Evolutionary conservation across 2,113 vertebrate genomes (phyloP).

Genomic region (Siniperca chuatsi): DNA sequence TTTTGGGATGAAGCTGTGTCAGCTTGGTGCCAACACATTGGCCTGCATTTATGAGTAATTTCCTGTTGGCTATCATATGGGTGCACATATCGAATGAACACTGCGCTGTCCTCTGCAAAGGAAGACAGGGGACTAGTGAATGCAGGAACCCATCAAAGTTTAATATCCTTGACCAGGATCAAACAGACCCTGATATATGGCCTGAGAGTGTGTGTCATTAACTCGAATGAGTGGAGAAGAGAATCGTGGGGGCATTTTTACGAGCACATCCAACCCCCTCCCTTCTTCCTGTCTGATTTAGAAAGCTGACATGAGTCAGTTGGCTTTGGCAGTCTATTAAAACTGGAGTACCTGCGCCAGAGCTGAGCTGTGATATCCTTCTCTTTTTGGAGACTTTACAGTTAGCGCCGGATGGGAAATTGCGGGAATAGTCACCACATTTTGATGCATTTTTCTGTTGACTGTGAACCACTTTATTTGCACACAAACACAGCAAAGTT

Average conservation of each 20-base stretch:
- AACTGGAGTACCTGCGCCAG: slow-evolving; percentile 59
- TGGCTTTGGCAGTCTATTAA: slow-evolving; percentile 68
- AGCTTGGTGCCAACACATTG: slow-evolving; percentile 31
- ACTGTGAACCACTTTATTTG: slow-evolving; percentile 48
- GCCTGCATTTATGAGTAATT: slow-evolving; percentile 54
- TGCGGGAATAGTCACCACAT: slow-evolving; percentile 15
- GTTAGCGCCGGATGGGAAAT: slow-evolving; percentile 2
- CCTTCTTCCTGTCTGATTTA: slow-evolving; percentile 71
- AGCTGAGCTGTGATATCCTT: slow-evolving; percentile 22
- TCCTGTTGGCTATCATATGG: slow-evolving; percentile 51
- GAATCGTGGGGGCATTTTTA: slow-evolving; percentile 69
- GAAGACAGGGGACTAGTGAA: slow-evolving; percentile 41
- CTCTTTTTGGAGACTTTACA: slow-evolving; percentile 17
- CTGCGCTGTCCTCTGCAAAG: slow-evolving; percentile 43
- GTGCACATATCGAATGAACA: slow-evolving; percentile 41
- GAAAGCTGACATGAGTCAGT: slow-evolving; percentile 70
- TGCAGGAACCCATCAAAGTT: slow-evolving; percentile 70
- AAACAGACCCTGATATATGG: slow-evolving; percentile 73
- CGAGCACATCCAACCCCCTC: slow-evolving; percentile 48
- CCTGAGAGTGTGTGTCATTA: slow-evolving; percentile 72
- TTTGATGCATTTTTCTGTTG: slow-evolving; percentile 41
- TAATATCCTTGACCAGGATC: slow-evolving; percentile 76
- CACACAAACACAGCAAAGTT: slow-evolving; percentile 39
- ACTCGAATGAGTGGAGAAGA: slow-evolving; percentile 68
- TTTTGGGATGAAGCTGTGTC: slow-evolving; percentile 23